Percentiles rank a stretch among this genome's conserved stretches.
Conservation (phyloP, 2,888 invertebrate genomes). For the Chaetoderma sp. region DNA sequence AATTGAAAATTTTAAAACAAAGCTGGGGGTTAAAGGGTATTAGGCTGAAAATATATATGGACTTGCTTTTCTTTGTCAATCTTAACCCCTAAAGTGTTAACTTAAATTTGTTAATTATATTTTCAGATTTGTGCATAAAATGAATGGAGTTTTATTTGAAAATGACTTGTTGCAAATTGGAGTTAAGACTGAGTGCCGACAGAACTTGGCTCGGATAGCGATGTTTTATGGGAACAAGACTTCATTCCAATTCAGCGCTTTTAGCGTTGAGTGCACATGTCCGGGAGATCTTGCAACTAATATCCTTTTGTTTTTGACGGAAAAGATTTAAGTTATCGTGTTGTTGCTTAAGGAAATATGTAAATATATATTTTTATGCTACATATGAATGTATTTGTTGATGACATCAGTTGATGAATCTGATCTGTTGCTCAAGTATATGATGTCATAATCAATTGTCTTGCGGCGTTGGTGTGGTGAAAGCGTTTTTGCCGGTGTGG, state of each 20-base stretch:
- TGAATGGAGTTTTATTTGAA: slow-evolving; percentile 98
- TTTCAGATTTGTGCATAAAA: slow-evolving; percentile 77
- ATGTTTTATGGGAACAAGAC: slow-evolving; percentile 99
- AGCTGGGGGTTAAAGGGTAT: no score
- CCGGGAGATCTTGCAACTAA: slow-evolving; percentile 79
- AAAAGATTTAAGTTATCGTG: no score
- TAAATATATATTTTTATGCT: not conserved
- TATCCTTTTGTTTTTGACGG: slow-evolving; percentile 71
- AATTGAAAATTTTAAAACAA: no score
- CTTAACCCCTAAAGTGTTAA: no score
- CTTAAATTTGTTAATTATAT: no score
- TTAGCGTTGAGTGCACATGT: slow-evolving; percentile 80
- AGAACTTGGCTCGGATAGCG: slow-evolving; percentile 94
- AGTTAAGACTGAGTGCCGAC: slow-evolving; percentile 95
- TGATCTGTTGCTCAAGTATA: no score
- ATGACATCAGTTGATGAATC: no score
- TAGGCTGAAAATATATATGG: no score
- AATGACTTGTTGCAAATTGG: slow-evolving; percentile 96
- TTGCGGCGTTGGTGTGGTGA: no score
- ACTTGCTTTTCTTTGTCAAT: no score
- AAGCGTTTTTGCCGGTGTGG: no score
- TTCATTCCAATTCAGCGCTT: slow-evolving; percentile 71
- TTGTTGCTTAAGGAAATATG: not conserved
- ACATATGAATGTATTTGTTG: not conserved
- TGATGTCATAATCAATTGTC: no score